phyloP scores from a whole-genome alignment of 2,797 vertebrate species.

The Aulostomus chinensis region DNA sequence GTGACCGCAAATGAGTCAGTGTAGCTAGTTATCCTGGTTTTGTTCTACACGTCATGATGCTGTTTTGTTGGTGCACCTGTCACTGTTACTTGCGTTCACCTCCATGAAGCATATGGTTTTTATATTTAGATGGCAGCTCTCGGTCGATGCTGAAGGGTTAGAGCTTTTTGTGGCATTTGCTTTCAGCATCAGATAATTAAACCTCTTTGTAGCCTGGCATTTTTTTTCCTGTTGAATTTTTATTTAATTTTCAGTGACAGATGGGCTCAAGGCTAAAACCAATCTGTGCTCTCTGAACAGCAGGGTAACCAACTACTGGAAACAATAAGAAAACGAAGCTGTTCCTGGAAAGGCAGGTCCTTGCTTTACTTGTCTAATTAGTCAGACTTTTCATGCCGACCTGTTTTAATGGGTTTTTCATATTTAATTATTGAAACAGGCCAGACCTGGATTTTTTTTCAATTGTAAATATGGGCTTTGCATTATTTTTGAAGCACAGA shows the following conservation, averaged over 20 bases:
- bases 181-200: slow-evolving; percentile 16
- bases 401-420: too few species aligned
- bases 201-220: neutral
- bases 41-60: slow-evolving; percentile 11
- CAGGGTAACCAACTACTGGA: neutral
- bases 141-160: slow-evolving; percentile 7
- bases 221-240: slow-evolving; percentile 4
- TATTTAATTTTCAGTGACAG: slow-evolving; percentile 22
- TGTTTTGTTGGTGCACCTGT: slow-evolving; percentile 18
- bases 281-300: slow-evolving; percentile 17
- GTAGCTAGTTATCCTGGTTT: slow-evolving; percentile 15
- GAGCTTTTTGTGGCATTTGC: slow-evolving; percentile 6
- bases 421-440: too few species aligned
- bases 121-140: slow-evolving; percentile 25
- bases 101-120: slow-evolving; percentile 25
- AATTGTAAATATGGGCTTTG: too few species aligned
- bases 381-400: too few species aligned
- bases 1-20: slow-evolving; percentile 39
- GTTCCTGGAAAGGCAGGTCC: too few species aligned
- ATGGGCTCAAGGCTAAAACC: slow-evolving; percentile 31
- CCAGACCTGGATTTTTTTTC: too few species aligned
- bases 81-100: slow-evolving; percentile 23
- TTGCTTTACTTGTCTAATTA: too few species aligned
- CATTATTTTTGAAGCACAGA: too few species aligned
- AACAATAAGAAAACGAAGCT: slow-evolving; percentile 2